Conservation (phyloP, 2,113 vertebrate genomes). For the Nestor notabilis region DNA sequence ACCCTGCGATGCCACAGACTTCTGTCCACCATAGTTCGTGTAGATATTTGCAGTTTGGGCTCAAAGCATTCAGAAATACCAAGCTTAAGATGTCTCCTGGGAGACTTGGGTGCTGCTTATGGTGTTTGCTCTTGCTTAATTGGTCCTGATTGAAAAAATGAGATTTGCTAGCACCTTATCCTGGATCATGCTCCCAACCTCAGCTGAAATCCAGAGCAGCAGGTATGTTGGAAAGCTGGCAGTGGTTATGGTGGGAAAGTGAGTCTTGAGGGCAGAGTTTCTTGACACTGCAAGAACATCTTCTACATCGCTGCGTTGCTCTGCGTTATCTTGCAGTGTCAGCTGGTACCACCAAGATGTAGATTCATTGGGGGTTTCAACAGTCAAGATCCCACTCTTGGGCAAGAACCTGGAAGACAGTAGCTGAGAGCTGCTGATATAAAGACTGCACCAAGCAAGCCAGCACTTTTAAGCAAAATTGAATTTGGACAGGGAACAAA, state of each 20-base stretch:
- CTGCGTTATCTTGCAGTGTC: background rate
- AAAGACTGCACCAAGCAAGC: background rate
- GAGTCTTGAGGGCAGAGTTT: background rate
- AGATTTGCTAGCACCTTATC: background rate
- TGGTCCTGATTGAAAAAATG: background rate
- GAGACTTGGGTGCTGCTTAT: background rate
- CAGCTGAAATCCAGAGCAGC: background rate
- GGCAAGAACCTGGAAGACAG: background rate
- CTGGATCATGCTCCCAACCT: background rate
- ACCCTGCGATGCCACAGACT: background rate
- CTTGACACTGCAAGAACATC: background rate
- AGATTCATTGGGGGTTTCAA: background rate
- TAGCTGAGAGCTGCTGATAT: background rate
- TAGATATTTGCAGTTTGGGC: background rate
- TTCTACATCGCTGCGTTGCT: background rate
- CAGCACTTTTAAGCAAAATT: background rate
- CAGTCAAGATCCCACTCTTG: background rate
- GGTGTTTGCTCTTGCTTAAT: background rate
- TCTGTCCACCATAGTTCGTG: background rate
- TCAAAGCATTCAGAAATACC: background rate
- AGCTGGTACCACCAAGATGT: background rate
- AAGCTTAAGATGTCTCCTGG: background rate
- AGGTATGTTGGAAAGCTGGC: background rate
- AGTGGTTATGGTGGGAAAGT: background rate
- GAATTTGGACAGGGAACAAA: background rate